Conservation (phyloP, 2,113 vertebrate species). For the Pontoporia blainvillei region DNA sequence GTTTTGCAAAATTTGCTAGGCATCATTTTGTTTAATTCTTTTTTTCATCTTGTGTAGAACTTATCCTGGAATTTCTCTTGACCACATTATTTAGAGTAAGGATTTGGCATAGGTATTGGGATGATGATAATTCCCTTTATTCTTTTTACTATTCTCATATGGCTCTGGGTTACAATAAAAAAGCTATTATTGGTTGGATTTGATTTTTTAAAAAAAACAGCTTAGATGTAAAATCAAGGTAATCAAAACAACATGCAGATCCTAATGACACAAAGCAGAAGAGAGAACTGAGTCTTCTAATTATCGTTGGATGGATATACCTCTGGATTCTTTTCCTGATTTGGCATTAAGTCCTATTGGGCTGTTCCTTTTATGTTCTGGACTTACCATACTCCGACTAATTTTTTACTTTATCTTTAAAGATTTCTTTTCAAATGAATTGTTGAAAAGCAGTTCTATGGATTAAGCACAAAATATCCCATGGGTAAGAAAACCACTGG, state of each 20-base stretch:
- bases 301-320: neutral
- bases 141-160: neutral
- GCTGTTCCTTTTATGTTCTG: neutral
- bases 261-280: neutral
- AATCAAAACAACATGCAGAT: neutral
- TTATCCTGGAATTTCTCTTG: neutral
- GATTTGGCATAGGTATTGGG: neutral
- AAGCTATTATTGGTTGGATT: neutral
- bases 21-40: neutral
- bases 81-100: neutral
- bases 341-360: neutral
- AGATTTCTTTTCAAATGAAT: slow-evolving; percentile 18
- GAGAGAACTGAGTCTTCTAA: neutral
- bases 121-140: neutral
- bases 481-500: neutral
- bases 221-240: neutral
- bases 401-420: neutral
- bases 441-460: slow-evolving; percentile 19
- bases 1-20: neutral
- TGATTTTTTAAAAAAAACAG: neutral
- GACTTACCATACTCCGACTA: neutral
- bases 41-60: neutral
- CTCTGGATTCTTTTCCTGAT: neutral
- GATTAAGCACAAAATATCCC: slow-evolving; percentile 11
- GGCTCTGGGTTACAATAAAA: neutral